These are phyloP conservation scores for Pterobdella sp. DNA, from an alignment of 2,888 invertebrate species.

Conservation along the genomic window DNA sequence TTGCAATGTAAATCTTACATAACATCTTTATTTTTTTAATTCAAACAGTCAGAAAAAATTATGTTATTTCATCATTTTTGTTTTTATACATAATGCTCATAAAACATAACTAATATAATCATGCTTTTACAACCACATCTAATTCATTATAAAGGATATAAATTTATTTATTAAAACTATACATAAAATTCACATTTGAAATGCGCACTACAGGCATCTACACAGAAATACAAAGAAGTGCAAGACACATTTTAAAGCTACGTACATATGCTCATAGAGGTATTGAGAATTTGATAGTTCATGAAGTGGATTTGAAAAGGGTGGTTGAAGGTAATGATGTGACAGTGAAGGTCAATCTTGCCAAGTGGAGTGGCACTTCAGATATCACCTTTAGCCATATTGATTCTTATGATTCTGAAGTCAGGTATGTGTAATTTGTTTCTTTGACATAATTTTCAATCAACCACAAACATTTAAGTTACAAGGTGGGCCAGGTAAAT, in stretches of 20 bases:
- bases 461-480: constrained; percentile 28
- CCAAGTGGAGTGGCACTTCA: constrained; percentile 38
- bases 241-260: constrained; percentile 40
- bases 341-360: constrained; percentile 37
- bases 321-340: constrained; percentile 13
- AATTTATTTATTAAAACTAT: not conserved
- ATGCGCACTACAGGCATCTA: constrained; percentile 34
- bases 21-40: too few relatives aligned
- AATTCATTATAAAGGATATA: not conserved
- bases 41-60: too few relatives aligned
- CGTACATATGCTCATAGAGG: constrained; percentile 46
- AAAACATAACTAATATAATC: not conserved
- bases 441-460: too few relatives aligned
- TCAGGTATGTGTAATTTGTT: constrained; percentile 34
- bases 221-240: constrained; percentile 30
- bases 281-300: constrained; percentile 42
- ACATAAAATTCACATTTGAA: not conserved
- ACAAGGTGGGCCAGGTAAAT: constrained; percentile 35
- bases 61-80: too few relatives aligned
- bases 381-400: constrained; percentile 38
- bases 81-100: too few relatives aligned
- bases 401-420: constrained; percentile 32
- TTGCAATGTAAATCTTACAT: too few relatives aligned
- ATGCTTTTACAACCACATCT: not conserved
- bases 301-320: constrained; percentile 41